phyloP scores from a whole-genome alignment of 2,888 invertebrate species.

The Andrena camellia region DNA sequence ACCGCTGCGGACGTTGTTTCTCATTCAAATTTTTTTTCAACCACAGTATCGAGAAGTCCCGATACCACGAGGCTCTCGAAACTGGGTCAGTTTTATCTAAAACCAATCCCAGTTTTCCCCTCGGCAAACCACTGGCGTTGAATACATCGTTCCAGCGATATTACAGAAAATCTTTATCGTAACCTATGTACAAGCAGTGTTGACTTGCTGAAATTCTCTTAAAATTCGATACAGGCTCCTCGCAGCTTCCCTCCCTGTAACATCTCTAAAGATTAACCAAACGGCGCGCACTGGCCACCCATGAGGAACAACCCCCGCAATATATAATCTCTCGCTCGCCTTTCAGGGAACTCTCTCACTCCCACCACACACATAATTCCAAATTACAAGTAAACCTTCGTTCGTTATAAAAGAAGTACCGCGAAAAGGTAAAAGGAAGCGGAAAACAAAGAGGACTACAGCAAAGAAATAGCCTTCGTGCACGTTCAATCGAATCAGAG shows the following conservation, averaged over 20 bases:
- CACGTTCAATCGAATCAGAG: conserved; percentile 44
- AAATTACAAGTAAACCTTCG: conserved; percentile 6
- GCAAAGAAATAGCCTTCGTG: conserved; percentile 29
- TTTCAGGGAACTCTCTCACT: not conserved
- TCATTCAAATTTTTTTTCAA: conserved; percentile 18
- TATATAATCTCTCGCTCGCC: not conserved
- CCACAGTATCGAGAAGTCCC: not conserved
- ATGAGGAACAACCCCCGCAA: not conserved
- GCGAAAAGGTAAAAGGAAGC: not conserved
- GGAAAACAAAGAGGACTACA: not conserved
- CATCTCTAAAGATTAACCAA: not conserved
- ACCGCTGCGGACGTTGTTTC: conserved; percentile 4
- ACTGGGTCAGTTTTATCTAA: conserved; percentile 40
- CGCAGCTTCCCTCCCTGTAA: no score
- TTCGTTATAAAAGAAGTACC: not conserved
- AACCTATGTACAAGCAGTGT: no score
- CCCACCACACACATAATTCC: not conserved
- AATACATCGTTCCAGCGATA: conserved; percentile 9
- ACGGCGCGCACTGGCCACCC: not conserved
- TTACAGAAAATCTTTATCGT: conserved; percentile 3
- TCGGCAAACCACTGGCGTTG: conserved; percentile 13
- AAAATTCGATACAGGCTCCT: no score
- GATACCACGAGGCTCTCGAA: conserved; percentile 1
- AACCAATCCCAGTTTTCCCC: conserved; percentile 16
- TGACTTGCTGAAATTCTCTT: no score